Evolutionary conservation across 2,888 invertebrate genomes (phyloP).

Genomic region (Amblyteles armatorius): DNA sequence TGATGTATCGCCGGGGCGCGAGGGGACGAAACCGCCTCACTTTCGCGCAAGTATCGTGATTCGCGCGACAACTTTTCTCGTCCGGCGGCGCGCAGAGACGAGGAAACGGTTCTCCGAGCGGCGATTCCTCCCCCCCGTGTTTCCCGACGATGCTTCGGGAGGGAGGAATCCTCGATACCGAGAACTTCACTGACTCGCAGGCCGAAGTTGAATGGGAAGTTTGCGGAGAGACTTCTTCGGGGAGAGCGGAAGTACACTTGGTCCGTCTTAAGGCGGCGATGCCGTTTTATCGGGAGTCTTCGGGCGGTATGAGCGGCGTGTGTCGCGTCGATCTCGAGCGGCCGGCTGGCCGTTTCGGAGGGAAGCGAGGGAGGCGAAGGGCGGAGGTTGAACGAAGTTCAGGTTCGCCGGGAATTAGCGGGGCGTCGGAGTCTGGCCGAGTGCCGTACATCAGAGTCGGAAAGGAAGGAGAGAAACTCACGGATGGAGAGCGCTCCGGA

Average conservation of each 20-base stretch:
- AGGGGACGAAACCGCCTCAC: conserved; percentile 14
- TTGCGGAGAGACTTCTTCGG: conserved; percentile 51
- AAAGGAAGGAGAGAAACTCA: conserved; percentile 63
- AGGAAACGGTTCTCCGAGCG: conserved; percentile 27
- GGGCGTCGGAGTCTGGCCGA: conserved; percentile 70
- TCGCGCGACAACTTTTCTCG: conserved; percentile 49
- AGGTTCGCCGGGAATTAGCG: conserved; percentile 74
- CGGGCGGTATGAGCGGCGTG: conserved; percentile 18
- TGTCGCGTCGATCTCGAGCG: conserved; percentile 56
- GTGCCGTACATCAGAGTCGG: conserved; percentile 75
- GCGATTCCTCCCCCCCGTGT: not conserved
- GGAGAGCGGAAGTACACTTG: conserved; percentile 53
- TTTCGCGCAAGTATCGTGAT: conserved; percentile 11
- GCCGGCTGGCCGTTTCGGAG: conserved; percentile 52
- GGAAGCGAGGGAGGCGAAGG: conserved; percentile 57
- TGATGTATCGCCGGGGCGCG: conserved; percentile 77
- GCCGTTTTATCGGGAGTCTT: conserved; percentile 24
- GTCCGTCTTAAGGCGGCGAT: conserved; percentile 35
- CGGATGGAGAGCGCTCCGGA: conserved; percentile 73
- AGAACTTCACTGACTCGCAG: conserved; percentile 28
- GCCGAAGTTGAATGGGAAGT: conserved; percentile 38
- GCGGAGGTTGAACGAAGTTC: conserved; percentile 57
- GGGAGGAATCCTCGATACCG: conserved; percentile 32
- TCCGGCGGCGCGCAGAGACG: conserved; percentile 2
- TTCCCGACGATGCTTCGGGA: conserved; percentile 18